Conservation (phyloP, 2,797 vertebrate species). For the Mionectes olivaceus region DNA sequence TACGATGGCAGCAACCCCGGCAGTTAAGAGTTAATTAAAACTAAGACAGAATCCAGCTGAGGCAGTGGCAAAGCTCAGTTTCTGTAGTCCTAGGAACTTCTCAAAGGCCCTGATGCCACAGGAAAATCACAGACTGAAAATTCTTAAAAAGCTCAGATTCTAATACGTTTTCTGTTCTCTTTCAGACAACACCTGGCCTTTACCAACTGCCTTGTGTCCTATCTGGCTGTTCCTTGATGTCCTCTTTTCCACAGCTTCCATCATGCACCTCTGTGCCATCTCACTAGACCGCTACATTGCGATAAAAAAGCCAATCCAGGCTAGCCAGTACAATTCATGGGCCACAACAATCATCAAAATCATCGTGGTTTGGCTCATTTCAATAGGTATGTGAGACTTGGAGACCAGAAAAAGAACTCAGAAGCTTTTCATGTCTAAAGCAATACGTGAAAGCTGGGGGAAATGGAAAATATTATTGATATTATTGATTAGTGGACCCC, state of each 20-base stretch:
- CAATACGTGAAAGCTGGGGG: background rate
- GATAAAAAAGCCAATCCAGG: conserved; percentile 98
- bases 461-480: background rate
- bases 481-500: background rate
- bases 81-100: background rate
- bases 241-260: conserved; percentile 97
- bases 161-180: conserved; percentile 62
- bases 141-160: background rate
- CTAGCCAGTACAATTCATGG: conserved; percentile 95
- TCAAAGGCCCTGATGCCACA: background rate
- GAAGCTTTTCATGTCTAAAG: background rate
- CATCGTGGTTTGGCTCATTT: conserved; percentile 95
- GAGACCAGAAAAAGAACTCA: background rate
- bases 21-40: background rate
- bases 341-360: conserved; percentile 94
- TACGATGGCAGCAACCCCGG: background rate
- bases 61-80: background rate
- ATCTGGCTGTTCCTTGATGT: conserved; percentile 97
- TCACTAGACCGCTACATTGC: conserved; percentile 97
- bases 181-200: conserved; percentile 92
- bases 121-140: background rate
- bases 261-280: conserved; percentile 98
- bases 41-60: background rate
- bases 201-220: conserved; percentile 91
- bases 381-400: conserved; percentile 85